Evolutionary conservation across 2,888 invertebrate species (phyloP).

Genomic region (Lutraria lutraria): DNA sequence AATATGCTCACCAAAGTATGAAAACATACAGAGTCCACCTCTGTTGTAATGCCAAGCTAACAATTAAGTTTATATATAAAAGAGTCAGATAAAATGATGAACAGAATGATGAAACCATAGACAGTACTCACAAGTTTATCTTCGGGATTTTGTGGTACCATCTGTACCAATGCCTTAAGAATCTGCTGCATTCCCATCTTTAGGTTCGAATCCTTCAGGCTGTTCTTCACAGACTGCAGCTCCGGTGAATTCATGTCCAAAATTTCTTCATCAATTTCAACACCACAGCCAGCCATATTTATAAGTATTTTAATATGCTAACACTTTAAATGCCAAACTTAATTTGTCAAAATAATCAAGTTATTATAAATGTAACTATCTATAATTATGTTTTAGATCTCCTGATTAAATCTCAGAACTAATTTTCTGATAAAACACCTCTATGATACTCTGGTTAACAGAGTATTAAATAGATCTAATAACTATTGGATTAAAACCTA

Average conservation of each 20-base stretch:
- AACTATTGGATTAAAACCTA: conserved; percentile 19
- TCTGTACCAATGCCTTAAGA: conserved; percentile 65
- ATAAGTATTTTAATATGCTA: neutral
- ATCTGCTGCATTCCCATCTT: conserved; percentile 70
- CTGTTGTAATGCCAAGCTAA: no score
- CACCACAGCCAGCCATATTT: conserved; percentile 46
- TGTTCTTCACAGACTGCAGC: conserved; percentile 58
- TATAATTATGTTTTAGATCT: neutral
- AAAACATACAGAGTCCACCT: no score
- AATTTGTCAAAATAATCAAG: neutral
- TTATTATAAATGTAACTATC: neutral
- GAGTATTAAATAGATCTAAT: neutral
- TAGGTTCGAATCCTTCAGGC: conserved; percentile 70
- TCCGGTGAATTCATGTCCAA: conserved; percentile 63
- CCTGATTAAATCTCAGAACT: neutral
- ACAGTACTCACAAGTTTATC: conserved; percentile 57
- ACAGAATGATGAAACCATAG: no score
- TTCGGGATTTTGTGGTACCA: conserved; percentile 70
- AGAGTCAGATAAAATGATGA: no score
- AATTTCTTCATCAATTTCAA: conserved; percentile 62
- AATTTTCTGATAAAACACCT: neutral
- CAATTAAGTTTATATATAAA: no score
- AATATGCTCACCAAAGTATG: no score
- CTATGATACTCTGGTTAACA: neutral
- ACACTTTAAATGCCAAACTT: neutral